These are phyloP conservation scores for Octomys mimax DNA, from an alignment of 2,797 vertebrate genomes.

Conservation along the genomic window DNA sequence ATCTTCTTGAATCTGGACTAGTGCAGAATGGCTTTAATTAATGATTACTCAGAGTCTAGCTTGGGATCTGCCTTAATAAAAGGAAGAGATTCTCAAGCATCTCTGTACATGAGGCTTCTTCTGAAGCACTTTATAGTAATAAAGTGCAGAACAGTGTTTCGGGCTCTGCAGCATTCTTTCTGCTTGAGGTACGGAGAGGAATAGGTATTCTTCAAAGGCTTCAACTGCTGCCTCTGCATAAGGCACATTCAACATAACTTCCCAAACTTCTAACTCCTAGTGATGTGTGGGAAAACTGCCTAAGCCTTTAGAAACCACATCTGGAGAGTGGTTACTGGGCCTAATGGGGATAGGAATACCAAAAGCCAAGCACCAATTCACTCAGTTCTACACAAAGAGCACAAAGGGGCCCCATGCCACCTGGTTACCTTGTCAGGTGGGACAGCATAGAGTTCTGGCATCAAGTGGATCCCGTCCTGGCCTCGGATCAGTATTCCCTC, in stretches of 20 bases:
- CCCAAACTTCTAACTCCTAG: background rate
- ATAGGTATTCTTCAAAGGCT: background rate
- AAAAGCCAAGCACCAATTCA: background rate
- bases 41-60: background rate
- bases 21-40: background rate
- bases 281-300: background rate
- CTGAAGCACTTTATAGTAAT: background rate
- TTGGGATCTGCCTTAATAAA: constrained; percentile 6
- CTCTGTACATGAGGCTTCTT: background rate
- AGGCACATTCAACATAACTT: background rate
- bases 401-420: background rate
- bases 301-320: constrained; percentile 19
- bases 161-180: background rate
- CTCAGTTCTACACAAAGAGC: background rate
- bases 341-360: constrained; percentile 16
- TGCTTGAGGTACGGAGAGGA: background rate
- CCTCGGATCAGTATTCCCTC: constrained; percentile 96
- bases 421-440: constrained; percentile 94
- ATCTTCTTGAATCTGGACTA: constrained; percentile 5
- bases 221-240: background rate
- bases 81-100: constrained; percentile 15
- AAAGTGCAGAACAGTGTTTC: background rate
- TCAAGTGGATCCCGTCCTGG: constrained; percentile 94
- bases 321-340: background rate
- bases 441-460: constrained; percentile 97